A percentile compares a stretch with the other conserved stretches of the same genome.
These are phyloP conservation scores for Zoroaster sp. DNA, from an alignment of 53 echinoderm and acorn worm genomes.

Conservation along the genomic window DNA sequence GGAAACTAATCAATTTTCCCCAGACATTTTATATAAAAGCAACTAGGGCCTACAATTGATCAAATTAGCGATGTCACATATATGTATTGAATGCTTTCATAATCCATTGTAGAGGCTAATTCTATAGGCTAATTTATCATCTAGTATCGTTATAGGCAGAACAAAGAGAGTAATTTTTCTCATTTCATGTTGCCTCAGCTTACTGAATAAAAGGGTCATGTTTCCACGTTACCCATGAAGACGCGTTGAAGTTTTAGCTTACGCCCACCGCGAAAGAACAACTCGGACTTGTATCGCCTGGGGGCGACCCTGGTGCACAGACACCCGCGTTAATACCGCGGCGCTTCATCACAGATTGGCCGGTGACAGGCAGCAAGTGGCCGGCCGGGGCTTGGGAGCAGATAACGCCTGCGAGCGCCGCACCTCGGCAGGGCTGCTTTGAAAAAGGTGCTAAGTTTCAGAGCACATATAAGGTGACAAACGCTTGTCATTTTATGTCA, in stretches of 20 bases:
- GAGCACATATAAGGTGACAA: slow-evolving; percentile 44
- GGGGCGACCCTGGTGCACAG: not conserved
- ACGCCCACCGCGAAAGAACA: slow-evolving; percentile 10
- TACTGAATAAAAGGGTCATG: not conserved
- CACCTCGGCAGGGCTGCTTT: not conserved
- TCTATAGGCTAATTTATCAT: too few species aligned
- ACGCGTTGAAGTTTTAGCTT: not conserved
- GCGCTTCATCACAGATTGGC: not conserved
- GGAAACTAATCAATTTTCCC: too few species aligned
- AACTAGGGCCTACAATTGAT: too few species aligned
- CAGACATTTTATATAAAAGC: too few species aligned
- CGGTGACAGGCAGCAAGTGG: not conserved
- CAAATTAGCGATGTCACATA: too few species aligned
- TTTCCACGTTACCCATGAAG: not conserved
- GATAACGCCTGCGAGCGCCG: not conserved
- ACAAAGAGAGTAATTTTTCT: not conserved
- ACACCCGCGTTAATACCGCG: not conserved
- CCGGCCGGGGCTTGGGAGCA: not conserved
- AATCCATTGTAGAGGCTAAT: too few species aligned
- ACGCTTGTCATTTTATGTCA: slow-evolving; percentile 53
- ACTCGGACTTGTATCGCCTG: slow-evolving; percentile 21
- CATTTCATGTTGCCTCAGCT: not conserved
- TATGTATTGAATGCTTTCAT: too few species aligned
- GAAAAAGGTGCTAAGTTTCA: slow-evolving; percentile 45
- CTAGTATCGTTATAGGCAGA: too few species aligned